Evolutionary conservation across 2,888 invertebrate species (phyloP), one percentile per base, ranked within the genome.

Genomic region (Euplagia quadripunctaria): DNA sequence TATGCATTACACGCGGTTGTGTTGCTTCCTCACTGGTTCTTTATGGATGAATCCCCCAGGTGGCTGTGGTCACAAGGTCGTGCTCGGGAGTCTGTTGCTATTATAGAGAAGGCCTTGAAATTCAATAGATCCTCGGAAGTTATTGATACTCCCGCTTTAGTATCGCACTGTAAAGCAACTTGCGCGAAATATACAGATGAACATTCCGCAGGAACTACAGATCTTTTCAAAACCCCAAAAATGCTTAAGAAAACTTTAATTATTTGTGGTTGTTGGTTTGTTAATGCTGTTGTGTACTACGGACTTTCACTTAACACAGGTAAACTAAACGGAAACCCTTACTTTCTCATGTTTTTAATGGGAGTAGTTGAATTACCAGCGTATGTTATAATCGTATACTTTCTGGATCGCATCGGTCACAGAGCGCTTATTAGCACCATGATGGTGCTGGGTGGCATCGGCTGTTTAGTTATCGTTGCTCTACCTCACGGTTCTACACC

Each of bases 61-160:
- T 98, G 98, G 98, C 94, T 98, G 5, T 98, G 98, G 98, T 96
- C 97, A 9, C 98, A 98, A 88, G 98, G 98, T 3, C 96, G 97
- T 46, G 96, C 97, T 2, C 95, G 96, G 16, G 98, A 98, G 90
- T 97, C 98, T 0, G 96, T 98, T 0, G 96, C 96, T 12, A 98
- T 98, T 77, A 96, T 98, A 65, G 96, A 97, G 79, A 98, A 97
- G 87, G 98, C 97, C 4, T 90, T 98, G 42, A 97, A 96, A 90
- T 96, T 97, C 76, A 98, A 98, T 88, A 96, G 96, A 46, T 97
- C 96, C 11, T 93, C 96, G 41, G 96, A 97, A 46, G 92, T 95
- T 3, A 88, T 98, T 14, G 97, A 98, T 83, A 96, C 96, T 49
- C 96, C 97, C 0, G 95, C 97, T 71, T 96, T 97, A 80, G 94